Conservation (phyloP, 1,140 invertebrate species). For the Drosophila biarmipes region DNA sequence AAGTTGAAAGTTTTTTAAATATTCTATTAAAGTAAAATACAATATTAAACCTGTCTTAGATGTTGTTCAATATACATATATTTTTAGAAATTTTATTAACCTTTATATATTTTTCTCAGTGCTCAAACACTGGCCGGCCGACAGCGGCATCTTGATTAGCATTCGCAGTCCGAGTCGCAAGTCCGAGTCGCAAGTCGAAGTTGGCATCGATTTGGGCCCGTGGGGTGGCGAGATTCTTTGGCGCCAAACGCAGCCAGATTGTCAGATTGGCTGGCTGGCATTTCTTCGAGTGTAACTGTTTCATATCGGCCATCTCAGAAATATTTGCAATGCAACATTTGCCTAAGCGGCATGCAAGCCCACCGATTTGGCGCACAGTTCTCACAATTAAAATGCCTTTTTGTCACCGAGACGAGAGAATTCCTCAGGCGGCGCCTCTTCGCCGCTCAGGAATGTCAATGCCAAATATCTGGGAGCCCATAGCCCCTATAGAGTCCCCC, state of each 20-base stretch:
- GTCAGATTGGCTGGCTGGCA: constrained; percentile 9
- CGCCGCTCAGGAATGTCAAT: constrained; percentile 65
- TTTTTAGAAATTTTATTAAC: neutral
- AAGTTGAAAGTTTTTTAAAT: no score
- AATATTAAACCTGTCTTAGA: neutral
- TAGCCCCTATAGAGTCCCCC: no score
- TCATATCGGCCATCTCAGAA: constrained; percentile 44
- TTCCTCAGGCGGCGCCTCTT: constrained; percentile 48
- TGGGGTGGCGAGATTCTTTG: constrained; percentile 77
- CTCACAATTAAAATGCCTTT: constrained; percentile 76
- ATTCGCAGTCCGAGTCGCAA: constrained; percentile 41
- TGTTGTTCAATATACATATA: no score
- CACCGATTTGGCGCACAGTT: constrained; percentile 73
- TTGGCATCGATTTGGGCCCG: constrained; percentile 50
- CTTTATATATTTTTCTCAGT: constrained; percentile 6
- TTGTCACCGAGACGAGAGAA: constrained; percentile 36
- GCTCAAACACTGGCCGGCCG: constrained; percentile 31
- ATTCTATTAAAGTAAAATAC: neutral
- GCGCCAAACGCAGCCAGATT: constrained; percentile 63
- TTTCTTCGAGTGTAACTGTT: constrained; percentile 45
- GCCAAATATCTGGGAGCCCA: constrained; percentile 22
- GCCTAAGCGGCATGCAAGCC: constrained; percentile 55
- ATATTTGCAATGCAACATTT: constrained; percentile 22
- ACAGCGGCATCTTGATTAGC: constrained; percentile 76
- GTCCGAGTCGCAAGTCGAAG: constrained; percentile 35